Conservation (phyloP, 2,113 vertebrate species). For the Dipodomys stephensi region DNA sequence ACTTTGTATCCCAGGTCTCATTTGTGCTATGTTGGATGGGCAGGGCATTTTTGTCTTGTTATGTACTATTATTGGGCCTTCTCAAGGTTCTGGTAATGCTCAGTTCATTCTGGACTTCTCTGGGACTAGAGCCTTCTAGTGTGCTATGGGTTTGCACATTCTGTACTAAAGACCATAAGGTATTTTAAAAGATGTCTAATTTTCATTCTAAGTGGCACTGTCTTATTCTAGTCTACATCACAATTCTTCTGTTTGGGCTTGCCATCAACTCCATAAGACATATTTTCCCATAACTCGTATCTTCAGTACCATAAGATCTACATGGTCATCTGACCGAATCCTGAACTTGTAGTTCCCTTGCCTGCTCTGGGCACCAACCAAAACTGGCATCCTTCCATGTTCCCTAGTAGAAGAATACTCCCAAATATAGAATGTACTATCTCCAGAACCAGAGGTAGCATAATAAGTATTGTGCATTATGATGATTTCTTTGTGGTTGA, state of each 20-base stretch:
- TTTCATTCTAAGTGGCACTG: neutral
- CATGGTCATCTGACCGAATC: neutral
- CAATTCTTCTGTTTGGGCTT: neutral
- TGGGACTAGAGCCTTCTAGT: neutral
- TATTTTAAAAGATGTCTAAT: slow-evolving; percentile 2
- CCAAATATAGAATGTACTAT: neutral
- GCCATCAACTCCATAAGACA: neutral
- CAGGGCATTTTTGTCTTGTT: neutral
- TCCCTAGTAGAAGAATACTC: neutral
- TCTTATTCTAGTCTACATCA: neutral
- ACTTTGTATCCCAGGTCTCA: neutral
- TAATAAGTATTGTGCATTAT: neutral
- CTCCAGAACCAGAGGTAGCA: neutral
- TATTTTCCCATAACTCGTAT: neutral
- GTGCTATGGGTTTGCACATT: neutral
- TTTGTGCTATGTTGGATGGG: neutral
- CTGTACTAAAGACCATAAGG: neutral
- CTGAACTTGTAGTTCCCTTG: neutral
- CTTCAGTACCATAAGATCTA: neutral
- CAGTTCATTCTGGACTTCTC: neutral
- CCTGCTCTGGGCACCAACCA: neutral
- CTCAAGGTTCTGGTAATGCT: neutral
- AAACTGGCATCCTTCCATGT: neutral
- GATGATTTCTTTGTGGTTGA: neutral
- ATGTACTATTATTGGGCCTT: neutral